These are phyloP conservation scores for Upupa epops DNA, from an alignment of 2,113 vertebrate genomes.

Conservation along the genomic window DNA sequence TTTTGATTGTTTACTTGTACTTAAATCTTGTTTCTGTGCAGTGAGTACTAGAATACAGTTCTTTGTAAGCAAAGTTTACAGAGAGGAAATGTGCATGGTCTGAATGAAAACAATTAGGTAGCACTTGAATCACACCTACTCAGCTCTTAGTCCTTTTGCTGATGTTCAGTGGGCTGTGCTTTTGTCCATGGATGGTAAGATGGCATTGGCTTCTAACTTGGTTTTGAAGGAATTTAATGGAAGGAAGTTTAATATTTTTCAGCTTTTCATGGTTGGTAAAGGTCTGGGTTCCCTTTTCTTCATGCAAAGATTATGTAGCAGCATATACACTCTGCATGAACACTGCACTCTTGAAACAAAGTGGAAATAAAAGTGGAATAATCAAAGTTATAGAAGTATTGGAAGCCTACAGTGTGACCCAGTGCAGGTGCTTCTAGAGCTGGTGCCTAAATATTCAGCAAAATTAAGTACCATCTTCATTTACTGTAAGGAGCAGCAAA, in stretches of 20 bases:
- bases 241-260: neutral
- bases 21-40: neutral
- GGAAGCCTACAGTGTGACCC: neutral
- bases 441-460: neutral
- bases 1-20: neutral
- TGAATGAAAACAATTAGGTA: neutral
- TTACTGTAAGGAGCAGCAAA: neutral
- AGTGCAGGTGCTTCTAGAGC: neutral
- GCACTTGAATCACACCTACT: neutral
- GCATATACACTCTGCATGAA: neutral
- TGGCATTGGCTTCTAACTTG: neutral
- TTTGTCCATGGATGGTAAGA: neutral
- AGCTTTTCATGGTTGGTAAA: neutral
- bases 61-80: neutral
- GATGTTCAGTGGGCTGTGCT: neutral
- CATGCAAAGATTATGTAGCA: neutral
- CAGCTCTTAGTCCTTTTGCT: neutral
- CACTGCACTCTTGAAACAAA: neutral
- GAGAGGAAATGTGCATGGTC: neutral
- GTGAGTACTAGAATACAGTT: neutral
- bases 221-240: neutral
- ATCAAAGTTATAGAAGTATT: neutral
- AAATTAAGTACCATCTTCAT: fast-evolving
- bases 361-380: neutral
- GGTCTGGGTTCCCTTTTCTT: neutral